Evolutionary conservation across 2,888 invertebrate species (phyloP), one percentile per base, ranked within the genome.

Genomic region (Kryphioiulus occultus): DNA sequence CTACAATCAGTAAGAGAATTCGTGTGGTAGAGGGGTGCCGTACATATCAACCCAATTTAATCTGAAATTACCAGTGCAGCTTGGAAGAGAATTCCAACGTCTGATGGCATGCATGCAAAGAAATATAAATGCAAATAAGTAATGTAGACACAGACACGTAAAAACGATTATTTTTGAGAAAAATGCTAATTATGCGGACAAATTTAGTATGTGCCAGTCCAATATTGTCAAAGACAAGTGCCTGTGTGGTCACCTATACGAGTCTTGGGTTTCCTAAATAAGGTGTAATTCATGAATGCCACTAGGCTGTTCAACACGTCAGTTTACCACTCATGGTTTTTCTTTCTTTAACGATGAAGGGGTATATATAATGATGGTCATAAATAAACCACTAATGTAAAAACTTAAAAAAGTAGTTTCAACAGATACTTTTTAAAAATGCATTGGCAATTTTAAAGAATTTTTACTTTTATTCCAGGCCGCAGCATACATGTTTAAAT

Each of bases 401-500:
- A 35, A n/a, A 53, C 35, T 7, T 35, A 2, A 53, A 53, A 5
- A n/a, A 53, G 53, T 5, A 53, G 12, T 53, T 35, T 35, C 7
- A 35, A 12, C 19, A 19, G 19, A 53, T 26, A 26, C 17, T 47
- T 47, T 47, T 47, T 47, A 68, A 68, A 59, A 59, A 59, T 59
- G 59, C 9, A 68, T 68, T 22, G 26, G 22, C 26, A 10, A 26
- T 68, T 68, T 47, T 15, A 47, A 12, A 68, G 84, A 35, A 17
- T 84, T 84, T 84, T 35, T 35, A 9, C 5, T 15, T 42, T 5
- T 42, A 84, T 39, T 42, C 32, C 47, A 88, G 88, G 42, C 85
- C n/a, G 85, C 84, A 22, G 88, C 88, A 35, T 32, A 47, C 17
- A 85, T 84, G 39, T 53, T 88, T 59, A 88, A 86, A 68, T 22